Conservation (phyloP, 1,140 invertebrate species). For the Danaus plexippus region DNA sequence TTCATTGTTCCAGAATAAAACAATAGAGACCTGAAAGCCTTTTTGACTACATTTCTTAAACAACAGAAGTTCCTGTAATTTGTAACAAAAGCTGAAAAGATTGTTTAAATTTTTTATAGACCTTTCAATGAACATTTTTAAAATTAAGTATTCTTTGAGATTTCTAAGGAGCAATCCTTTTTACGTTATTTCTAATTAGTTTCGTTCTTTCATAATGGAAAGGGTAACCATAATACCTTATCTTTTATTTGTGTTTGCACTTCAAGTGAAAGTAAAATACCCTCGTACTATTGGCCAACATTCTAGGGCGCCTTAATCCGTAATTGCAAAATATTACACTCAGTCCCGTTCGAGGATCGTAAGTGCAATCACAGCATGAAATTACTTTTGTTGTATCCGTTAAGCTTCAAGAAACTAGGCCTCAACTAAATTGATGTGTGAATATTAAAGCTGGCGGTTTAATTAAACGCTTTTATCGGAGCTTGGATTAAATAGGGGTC, state of each 20-base stretch:
- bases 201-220: too few relatives aligned
- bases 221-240: too few relatives aligned
- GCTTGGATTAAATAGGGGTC: conserved; percentile 47
- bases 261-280: background rate
- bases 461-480: conserved; percentile 59
- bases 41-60: conserved; percentile 24
- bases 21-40: conserved; percentile 22
- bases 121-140: conserved; percentile 6
- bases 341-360: too few relatives aligned
- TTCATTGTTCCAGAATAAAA: conserved; percentile 20
- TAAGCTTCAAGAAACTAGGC: conserved; percentile 7
- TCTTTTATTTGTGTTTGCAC: background rate
- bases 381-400: conserved; percentile 7
- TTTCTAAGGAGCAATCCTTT: background rate
- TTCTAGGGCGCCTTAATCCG: too few relatives aligned
- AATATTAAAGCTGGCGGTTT: conserved; percentile 37
- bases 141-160: conserved; percentile 9
- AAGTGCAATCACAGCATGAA: background rate
- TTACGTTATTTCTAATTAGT: too few relatives aligned
- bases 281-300: too few relatives aligned
- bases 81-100: conserved; percentile 13
- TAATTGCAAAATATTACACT: too few relatives aligned
- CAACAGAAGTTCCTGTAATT: conserved; percentile 15
- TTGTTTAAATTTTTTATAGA: conserved; percentile 11
- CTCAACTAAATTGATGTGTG: conserved; percentile 17